phyloP scores from a whole-genome alignment of 2,113 vertebrate genomes.

The Cavia porcellus region DNA sequence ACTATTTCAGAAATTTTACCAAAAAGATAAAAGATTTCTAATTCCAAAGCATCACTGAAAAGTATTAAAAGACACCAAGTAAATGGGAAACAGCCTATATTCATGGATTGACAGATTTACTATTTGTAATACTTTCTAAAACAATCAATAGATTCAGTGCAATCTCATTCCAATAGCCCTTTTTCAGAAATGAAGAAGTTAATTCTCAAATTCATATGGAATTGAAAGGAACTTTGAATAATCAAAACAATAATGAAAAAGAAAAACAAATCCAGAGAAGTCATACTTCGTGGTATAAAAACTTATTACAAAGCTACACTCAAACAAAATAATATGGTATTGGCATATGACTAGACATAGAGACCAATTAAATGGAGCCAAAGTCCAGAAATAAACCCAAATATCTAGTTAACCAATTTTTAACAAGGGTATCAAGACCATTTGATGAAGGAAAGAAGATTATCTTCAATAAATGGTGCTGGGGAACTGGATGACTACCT shows the following conservation, averaged over 20 bases:
- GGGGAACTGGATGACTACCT: neutral
- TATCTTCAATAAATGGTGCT: neutral
- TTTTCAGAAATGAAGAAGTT: neutral
- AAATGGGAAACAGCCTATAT: neutral
- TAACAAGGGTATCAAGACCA: neutral
- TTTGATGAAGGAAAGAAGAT: neutral
- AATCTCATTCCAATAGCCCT: neutral
- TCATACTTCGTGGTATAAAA: neutral
- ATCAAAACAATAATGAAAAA: neutral
- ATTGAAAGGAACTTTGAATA: neutral
- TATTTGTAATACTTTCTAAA: neutral
- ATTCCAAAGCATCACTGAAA: neutral
- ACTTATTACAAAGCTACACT: neutral
- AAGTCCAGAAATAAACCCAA: neutral
- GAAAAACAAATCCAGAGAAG: neutral
- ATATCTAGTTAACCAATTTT: neutral
- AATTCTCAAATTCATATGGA: neutral
- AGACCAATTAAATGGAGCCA: neutral
- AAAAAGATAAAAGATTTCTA: neutral
- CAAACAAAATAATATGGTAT: neutral
- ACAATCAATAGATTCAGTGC: neutral
- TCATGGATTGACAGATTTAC: neutral
- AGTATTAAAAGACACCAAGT: neutral
- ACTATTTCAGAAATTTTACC: neutral
- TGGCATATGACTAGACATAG: neutral